Evolutionary conservation across 2,888 invertebrate genomes (phyloP), one percentile per base, ranked within the genome.

Genomic region (Ophonus ardosiacus): DNA sequence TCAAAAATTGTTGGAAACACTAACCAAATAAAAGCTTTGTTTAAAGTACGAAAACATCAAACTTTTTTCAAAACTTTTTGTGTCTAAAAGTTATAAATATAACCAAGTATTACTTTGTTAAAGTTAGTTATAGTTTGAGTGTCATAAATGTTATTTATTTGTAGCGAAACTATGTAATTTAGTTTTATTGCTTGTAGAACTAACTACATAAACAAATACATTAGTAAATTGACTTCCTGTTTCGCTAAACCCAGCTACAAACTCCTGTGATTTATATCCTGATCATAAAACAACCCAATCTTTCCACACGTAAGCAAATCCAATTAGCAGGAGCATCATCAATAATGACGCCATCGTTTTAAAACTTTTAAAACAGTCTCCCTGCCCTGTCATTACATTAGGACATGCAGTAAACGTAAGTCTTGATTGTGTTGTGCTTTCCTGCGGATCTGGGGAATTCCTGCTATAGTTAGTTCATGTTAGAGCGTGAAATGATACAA

Each of bases 321-420:
- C 63, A 63, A 63, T 63, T 63, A 63, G 63, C 63, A 63, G 24
- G 21, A 18, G 63, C 21, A 24, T 63, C 63, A 24, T 18, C 71
- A 71, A 71, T 71, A 38, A 71, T 43, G 40, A 71, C 15, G 21
- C 65, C 65, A 65, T 71, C 71, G 40, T 40, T 71, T 71, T 71
- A 40, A 71, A 71, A 40, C 17, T 17, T 71, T 24, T 68, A 68
- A 68, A 31, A 31, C 31, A 31, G 31, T 31, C 31, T 31, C 31
- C 31, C 31, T 31, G 31, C 31, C 31, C 31, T 18, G n/a, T 63
- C 21, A n/a, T 56, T 56, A 56, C 56, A 56, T 56, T 56, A n/a
- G n/a, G 56, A 10, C 10, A 56, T 56, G n/a, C n/a, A n/a, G 56
- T 56, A 56, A 56, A 56, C n/a, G 56, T n/a, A 56, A 56, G 56